Conservation (phyloP, 1,140 invertebrate species). For the Mylabris phalerata region DNA sequence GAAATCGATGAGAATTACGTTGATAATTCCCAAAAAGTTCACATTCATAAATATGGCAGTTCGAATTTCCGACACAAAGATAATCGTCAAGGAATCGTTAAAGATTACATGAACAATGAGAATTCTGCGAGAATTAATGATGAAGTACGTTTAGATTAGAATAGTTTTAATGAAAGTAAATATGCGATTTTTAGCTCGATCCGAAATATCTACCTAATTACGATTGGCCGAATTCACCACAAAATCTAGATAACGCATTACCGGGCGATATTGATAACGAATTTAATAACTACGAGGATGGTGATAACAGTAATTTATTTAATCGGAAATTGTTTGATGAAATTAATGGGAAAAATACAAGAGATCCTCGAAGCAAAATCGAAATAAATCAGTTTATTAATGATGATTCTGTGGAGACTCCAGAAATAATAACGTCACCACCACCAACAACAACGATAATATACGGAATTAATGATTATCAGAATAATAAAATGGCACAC, state of each 20-base stretch:
- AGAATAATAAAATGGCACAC: constrained; percentile 33
- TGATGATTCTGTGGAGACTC: too few relatives aligned
- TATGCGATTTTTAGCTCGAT: neutral
- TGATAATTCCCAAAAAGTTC: constrained; percentile 9
- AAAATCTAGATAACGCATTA: constrained; percentile 3
- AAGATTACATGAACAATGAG: constrained; percentile 20
- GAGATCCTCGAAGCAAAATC: constrained; percentile 37
- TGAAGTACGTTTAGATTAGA: neutral
- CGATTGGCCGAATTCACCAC: neutral
- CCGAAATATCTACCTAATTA: constrained; percentile 1
- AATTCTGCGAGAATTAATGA: constrained; percentile 2
- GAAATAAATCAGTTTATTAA: constrained; percentile 3
- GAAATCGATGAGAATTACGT: constrained; percentile 25
- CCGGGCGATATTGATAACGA: constrained; percentile 9
- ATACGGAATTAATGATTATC: constrained; percentile 35
- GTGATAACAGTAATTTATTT: constrained; percentile 23
- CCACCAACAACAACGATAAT: constrained; percentile 9
- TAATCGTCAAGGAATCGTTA: constrained; percentile 23
- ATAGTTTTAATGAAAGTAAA: neutral
- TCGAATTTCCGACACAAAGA: constrained; percentile 36
- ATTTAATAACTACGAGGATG: constrained; percentile 12
- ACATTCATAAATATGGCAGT: constrained; percentile 29
- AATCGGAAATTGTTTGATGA: constrained; percentile 25
- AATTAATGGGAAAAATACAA: constrained; percentile 18
- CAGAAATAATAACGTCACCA: constrained; percentile 4